Conservation (phyloP, 30 jellyfish, hydroid and myxozoan genomes). For the Aurelia coerulea region DNA sequence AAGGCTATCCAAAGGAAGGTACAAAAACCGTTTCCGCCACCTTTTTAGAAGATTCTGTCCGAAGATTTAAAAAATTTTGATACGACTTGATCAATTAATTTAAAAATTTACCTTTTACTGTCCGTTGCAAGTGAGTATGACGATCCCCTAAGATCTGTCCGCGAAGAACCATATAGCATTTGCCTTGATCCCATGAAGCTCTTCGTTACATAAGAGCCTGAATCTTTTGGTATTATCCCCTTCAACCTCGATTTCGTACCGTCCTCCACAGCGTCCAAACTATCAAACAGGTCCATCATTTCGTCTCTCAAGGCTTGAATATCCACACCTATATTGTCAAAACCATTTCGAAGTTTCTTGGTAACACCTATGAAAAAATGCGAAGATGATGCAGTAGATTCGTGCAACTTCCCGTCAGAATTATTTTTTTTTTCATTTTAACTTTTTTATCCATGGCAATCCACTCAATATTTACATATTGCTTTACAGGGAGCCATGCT, state of each 20-base stretch:
- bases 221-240: slow-evolving; percentile 6
- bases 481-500: too few relatives aligned
- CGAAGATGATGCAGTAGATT: too few relatives aligned
- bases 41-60: too few relatives aligned
- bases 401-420: too few relatives aligned
- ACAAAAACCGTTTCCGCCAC: too few relatives aligned
- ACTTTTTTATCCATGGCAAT: too few relatives aligned
- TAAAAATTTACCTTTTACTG: slow-evolving; percentile 13
- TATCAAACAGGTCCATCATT: slow-evolving; percentile 47
- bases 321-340: slow-evolving; percentile 31
- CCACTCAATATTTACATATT: too few relatives aligned
- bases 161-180: slow-evolving; percentile 24
- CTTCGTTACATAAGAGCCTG: slow-evolving; percentile 7
- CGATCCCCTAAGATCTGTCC: slow-evolving; percentile 62
- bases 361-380: slow-evolving; percentile 20
- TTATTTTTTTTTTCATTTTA: too few relatives aligned
- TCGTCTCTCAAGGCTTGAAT: slow-evolving; percentile 60
- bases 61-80: too few relatives aligned
- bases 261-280: slow-evolving; percentile 57
- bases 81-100: too few relatives aligned
- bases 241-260: slow-evolving; percentile 41
- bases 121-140: slow-evolving; percentile 16
- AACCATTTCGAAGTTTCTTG: slow-evolving; percentile 51
- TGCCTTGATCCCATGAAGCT: slow-evolving; percentile 67
- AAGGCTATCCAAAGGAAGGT: too few relatives aligned